Percentiles rank a stretch among this genome's conserved stretches.
Conservation (phyloP, 2,888 invertebrate genomes). For the Sesamia inferens region DNA sequence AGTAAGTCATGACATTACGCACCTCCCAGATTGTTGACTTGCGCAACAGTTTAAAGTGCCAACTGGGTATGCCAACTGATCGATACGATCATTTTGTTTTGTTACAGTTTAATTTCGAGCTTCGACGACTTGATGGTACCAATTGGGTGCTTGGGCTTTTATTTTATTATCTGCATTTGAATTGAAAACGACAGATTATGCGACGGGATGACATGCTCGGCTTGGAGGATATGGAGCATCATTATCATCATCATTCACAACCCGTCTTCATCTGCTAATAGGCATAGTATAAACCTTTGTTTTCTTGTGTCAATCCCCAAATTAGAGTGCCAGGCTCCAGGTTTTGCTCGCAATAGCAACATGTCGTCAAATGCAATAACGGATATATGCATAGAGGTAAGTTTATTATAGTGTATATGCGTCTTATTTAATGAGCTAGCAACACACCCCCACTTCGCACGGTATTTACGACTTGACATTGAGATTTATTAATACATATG, state of each 20-base stretch:
- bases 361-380: too few relatives aligned
- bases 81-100: conserved; percentile 53
- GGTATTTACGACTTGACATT: too few relatives aligned
- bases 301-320: too few relatives aligned
- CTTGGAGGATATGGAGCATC: neutral
- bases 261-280: neutral
- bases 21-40: conserved; percentile 53
- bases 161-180: neutral
- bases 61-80: conserved; percentile 57
- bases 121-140: conserved; percentile 11
- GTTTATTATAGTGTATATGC: neutral
- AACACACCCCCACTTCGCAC: too few relatives aligned
- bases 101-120: conserved; percentile 45
- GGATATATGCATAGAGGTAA: neutral
- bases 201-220: neutral
- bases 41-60: conserved; percentile 61
- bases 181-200: neutral
- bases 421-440: neutral
- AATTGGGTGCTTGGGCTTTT: conserved; percentile 1
- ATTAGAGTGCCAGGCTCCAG: neutral
- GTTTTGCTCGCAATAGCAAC: neutral
- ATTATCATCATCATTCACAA: neutral
- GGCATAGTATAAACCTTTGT: neutral
- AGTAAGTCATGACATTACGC: conserved; percentile 45
- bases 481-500: too few relatives aligned